A percentile compares a stretch with the other conserved stretches of the same genome.
Conservation (phyloP, 2,797 vertebrate genomes). For the Hypotaenidia okinawae region DNA sequence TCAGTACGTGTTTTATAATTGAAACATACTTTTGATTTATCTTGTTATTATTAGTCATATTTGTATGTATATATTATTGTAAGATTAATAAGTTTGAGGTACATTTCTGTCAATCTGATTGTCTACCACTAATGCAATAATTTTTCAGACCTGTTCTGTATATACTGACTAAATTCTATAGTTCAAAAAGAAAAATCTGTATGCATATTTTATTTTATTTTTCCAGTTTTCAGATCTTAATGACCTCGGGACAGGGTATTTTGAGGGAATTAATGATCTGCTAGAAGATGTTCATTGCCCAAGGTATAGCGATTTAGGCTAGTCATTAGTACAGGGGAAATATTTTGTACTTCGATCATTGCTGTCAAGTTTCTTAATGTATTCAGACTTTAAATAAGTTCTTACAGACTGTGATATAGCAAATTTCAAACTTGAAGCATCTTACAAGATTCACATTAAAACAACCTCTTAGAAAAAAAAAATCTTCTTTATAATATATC, state of each 20-base stretch:
- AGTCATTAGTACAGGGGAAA: constrained; percentile 57
- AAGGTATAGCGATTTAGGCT: constrained; percentile 11
- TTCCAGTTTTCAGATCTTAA: constrained; percentile 51
- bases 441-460: constrained; percentile 37
- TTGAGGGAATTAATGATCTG: constrained; percentile 48
- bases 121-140: background rate
- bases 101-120: constrained; percentile 28
- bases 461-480: background rate
- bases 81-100: constrained; percentile 11
- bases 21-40: constrained; percentile 18
- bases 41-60: constrained; percentile 3
- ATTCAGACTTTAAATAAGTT: constrained; percentile 36
- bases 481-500: background rate
- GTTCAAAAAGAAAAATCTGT: background rate
- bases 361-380: constrained; percentile 47
- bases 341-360: constrained; percentile 43
- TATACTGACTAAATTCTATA: background rate
- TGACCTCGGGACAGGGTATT: background rate
- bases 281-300: constrained; percentile 21
- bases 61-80: constrained; percentile 15
- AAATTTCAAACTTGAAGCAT: constrained; percentile 36
- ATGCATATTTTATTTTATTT: constrained; percentile 40
- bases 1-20: constrained; percentile 24
- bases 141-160: background rate
- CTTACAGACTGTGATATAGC: constrained; percentile 15